These are phyloP conservation scores for Auanema freiburgensis DNA, from an alignment of 2,888 invertebrate genomes.

Conservation along the genomic window DNA sequence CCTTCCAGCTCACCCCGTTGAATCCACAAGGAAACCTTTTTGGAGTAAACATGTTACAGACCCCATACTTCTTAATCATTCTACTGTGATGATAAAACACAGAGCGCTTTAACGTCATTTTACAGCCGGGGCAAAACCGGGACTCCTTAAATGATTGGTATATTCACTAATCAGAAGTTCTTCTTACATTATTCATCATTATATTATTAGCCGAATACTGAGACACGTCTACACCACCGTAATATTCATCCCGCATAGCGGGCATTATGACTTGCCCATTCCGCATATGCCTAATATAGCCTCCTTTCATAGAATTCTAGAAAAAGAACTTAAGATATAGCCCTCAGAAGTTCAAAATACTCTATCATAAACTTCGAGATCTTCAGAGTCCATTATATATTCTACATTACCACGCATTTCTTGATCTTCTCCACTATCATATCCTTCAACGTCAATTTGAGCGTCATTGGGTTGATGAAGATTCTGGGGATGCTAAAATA, in stretches of 20 bases:
- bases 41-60: conserved; percentile 46
- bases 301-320: neutral
- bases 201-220: conserved; percentile 11
- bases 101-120: conserved; percentile 31
- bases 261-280: conserved; percentile 12
- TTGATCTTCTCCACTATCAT: conserved; percentile 13
- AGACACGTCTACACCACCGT: conserved; percentile 5
- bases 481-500: neutral
- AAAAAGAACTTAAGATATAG: too few species aligned
- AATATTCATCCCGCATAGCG: conserved; percentile 16
- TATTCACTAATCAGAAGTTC: neutral
- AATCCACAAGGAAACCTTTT: conserved; percentile 43
- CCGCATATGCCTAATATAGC: conserved; percentile 2
- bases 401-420: conserved; percentile 13
- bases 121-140: conserved; percentile 35
- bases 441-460: conserved; percentile 19
- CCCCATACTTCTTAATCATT: conserved; percentile 44
- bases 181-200: conserved; percentile 12
- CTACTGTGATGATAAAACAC: conserved; percentile 42
- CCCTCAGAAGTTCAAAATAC: conserved; percentile 4
- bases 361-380: conserved; percentile 13
- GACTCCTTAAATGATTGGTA: conserved; percentile 10
- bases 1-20: conserved; percentile 13
- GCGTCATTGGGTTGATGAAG: conserved; percentile 4
- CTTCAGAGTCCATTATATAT: conserved; percentile 16